Evolutionary conservation across 2,888 invertebrate species (phyloP), one percentile per base, ranked within the genome.

Genomic region (Epiblema foenella): DNA sequence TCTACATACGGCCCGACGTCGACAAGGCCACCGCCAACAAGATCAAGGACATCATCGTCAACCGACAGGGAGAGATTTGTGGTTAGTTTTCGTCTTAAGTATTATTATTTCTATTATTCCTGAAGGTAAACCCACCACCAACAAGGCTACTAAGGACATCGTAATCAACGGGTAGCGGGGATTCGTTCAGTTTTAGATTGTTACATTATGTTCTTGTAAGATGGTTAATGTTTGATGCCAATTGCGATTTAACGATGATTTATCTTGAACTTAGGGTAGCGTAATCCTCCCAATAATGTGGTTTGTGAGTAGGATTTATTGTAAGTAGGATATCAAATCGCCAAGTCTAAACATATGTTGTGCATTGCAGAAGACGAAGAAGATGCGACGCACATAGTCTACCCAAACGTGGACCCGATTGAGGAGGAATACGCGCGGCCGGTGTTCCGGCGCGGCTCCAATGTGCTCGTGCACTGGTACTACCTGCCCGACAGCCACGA

Each of bases 401-500:
- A 97, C 90, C 97, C 98, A 0, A 94, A 96, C 1, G 96, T 96
- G 59, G 98, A 98, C 88, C 97, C 98, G 0, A 89, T 97, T 73
- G 97, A 97, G 77, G 98, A 98, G 84, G 98, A 98, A 88, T 98
- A 97, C 94, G 98, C 98, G 0, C 94, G 99, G 66, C 98, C 98
- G 0, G 96, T 96, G 73, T 95, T 97, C 86, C 96, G 96, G 79
- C 95, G 98, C 73, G 98, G 97, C 62, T 95, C 95, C 83, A 95
- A 96, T 89, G 96, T 97, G 29, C 95, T 99, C 85, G 94, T 99
- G 81, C 99, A 99, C 89, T 99, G 98, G 98, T 98, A 98, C 93
- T 98, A 98, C 87, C 96, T 98, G 83, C 99, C 99, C 1, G 99
- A 99, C 90, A 97, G 97, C 77, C 97, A 97, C 84, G 98, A 98